Base-by-base conservation (phyloP, 2,797 vertebrate species). In the Lutjanus campechanus region DNA sequence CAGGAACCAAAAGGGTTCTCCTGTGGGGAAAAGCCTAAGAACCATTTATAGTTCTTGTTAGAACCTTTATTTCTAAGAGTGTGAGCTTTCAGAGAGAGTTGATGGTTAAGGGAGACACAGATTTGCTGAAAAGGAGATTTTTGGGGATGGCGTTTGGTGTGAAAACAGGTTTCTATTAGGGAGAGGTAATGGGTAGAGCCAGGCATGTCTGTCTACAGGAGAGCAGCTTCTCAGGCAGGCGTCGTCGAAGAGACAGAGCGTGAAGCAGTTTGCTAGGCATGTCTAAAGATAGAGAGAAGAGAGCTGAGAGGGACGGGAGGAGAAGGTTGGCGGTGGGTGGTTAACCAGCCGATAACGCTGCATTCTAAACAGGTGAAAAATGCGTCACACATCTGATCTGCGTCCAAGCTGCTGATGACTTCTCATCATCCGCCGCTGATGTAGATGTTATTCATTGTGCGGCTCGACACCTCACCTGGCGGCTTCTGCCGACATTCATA, bases 181-280 rank as follows among this genome's bases (percentile, higher is more conserved):
- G 69, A 65, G 71, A 82, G 68, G 82, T 91, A 83, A 83, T 85
- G 87, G 82, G 74, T 75, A 83, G 79, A 91, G 85, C 46, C 73
- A 85, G 83, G 76, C 73, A 36, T 70, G 50, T 85, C 77, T 78
- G 70, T 76, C 70, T 74, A 69, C 56, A 66, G 81, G 76, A 75
- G 79, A 62, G 63, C 15, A 81, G 70, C 59, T 81, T 84, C 60
- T 85, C 73, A 84, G 78, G 75, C 55, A 15, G 29, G 29, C 29
- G 29, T 81, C 36, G 69, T 29, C 76, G 83, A 76, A 72, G 85
- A 87, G 88, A 88, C 85, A 78, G 85, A 88, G 84, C 76, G 72
- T 90, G 88, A 91, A 91, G 87, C 91, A 82, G 84, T 91, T 92
- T 71, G 63, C 82, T 56, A 90, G 85, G 87, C 85, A 89, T 86